Evolutionary conservation across 2,888 invertebrate species (phyloP), one percentile per base, ranked within the genome.

Genomic region (Chrysolina haemoptera): DNA sequence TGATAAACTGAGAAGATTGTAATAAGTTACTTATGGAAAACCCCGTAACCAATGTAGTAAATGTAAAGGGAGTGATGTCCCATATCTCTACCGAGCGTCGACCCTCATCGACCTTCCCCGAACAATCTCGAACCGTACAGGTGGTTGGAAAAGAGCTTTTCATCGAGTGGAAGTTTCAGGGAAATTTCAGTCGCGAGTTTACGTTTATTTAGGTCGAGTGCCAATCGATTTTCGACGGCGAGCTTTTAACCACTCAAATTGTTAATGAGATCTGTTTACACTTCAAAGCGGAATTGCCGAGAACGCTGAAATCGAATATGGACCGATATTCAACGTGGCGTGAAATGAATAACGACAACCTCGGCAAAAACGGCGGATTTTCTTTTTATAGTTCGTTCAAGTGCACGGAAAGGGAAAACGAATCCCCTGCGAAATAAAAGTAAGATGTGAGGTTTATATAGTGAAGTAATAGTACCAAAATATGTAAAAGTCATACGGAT

Each of bases 141-240:
- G 67, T 67, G 67, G 67, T 67, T 67, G 22, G 35, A 63, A 27
- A 18, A 18, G 14, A 40, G 40, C 16, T 53, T 43, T 48, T 16
- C 67, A 53, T 50, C 53, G 53, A 50, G 53, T 53, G 67, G 53
- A 50, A 53, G 11, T 40, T 67, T 53, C 35, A 43, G 92, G 0
- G 93, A 94, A 86, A 55, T 66, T 53, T 62, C 68, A 64, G 74
- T 71, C 43, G 67, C 48, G 68, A 66, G 69, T 69, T 71, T 68
- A 53, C 67, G 41, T 53, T 63, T 75, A 73, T 75, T 70, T 73
- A 63, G 70, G 75, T 76, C 73, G 73, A 70, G 73, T 62, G 73
- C 53, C 64, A 50, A 76, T 76, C 71, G 76, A 76, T 76, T 70
- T 68, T 65, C 27, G 65, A 50, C n/a, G 65, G 64, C 70, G 68